Percentiles rank a stretch among this genome's conserved stretches.
These are phyloP conservation scores for Vipera latastei DNA, from an alignment of 2,797 vertebrate genomes.

Conservation along the genomic window DNA sequence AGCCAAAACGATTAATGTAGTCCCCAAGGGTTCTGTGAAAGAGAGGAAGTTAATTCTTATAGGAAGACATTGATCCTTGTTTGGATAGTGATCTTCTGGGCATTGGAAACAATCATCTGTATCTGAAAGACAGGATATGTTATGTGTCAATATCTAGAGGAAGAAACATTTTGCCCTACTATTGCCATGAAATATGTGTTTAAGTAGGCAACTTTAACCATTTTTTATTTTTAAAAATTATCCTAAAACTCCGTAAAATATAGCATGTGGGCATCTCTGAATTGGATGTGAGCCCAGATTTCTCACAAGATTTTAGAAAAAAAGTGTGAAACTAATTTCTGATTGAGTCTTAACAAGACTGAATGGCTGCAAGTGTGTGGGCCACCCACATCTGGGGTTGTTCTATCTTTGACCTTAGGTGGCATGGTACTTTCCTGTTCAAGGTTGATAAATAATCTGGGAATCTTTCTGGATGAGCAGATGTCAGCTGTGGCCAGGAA, in stretches of 20 bases:
- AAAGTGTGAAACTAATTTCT: background rate
- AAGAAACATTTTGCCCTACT: background rate
- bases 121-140: background rate
- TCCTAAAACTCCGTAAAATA: background rate
- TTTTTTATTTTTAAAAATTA: background rate
- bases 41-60: background rate
- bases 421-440: too few relatives aligned
- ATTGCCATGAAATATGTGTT: background rate
- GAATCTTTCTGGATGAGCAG: too few relatives aligned
- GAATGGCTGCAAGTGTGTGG: background rate
- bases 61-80: background rate
- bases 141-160: background rate
- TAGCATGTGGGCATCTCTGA: background rate
- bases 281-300: background rate
- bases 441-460: too few relatives aligned
- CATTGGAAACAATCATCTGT: background rate
- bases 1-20: background rate
- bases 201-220: background rate
- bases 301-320: background rate
- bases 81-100: background rate
- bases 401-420: background rate
- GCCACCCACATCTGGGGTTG: background rate
- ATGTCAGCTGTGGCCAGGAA: background rate
- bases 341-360: background rate
- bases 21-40: background rate